Conservation (phyloP, 2,113 vertebrate genomes). For the Psettodes erumei region DNA sequence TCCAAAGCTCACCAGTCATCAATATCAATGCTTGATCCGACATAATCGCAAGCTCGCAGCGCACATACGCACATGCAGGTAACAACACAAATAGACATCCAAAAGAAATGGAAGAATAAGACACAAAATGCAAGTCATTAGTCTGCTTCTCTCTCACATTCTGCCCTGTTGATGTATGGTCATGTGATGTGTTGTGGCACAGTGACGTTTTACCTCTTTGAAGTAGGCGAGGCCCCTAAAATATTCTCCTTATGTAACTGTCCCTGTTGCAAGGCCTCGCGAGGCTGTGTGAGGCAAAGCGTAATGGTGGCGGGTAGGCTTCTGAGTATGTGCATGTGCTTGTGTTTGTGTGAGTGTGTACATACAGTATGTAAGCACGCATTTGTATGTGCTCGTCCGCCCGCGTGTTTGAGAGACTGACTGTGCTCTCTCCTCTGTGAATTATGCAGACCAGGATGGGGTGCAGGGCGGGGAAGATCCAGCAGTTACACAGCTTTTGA, state of each 20-base stretch:
- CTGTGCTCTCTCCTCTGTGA: conserved; percentile 58
- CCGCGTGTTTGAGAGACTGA: conserved; percentile 46
- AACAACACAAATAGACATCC: conserved; percentile 21
- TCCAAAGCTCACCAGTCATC: conserved; percentile 60
- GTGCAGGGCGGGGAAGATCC: conserved; percentile 46
- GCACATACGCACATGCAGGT: neutral
- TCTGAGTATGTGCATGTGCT: conserved; percentile 11
- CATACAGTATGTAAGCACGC: conserved; percentile 36
- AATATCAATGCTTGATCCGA: conserved; percentile 51
- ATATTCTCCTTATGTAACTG: conserved; percentile 80
- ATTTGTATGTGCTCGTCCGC: conserved; percentile 34
- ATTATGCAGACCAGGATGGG: conserved; percentile 75
- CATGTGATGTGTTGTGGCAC: conserved; percentile 65
- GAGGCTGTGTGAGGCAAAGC: conserved; percentile 61
- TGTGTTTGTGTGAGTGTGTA: conserved; percentile 29
- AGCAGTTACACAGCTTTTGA: conserved; percentile 72
- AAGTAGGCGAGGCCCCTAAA: conserved; percentile 71
- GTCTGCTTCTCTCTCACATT: conserved; percentile 26
- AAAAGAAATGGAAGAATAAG: conserved; percentile 25
- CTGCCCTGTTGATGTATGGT: conserved; percentile 43
- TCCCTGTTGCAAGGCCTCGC: conserved; percentile 61
- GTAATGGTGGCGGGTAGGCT: conserved; percentile 41
- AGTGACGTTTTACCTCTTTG: conserved; percentile 69
- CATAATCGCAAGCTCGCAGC: conserved; percentile 16
- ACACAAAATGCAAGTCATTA: conserved; percentile 41